Evolutionary conservation across 2,888 invertebrate genomes (phyloP).

Genomic region (Lycophotia porphyrea): DNA sequence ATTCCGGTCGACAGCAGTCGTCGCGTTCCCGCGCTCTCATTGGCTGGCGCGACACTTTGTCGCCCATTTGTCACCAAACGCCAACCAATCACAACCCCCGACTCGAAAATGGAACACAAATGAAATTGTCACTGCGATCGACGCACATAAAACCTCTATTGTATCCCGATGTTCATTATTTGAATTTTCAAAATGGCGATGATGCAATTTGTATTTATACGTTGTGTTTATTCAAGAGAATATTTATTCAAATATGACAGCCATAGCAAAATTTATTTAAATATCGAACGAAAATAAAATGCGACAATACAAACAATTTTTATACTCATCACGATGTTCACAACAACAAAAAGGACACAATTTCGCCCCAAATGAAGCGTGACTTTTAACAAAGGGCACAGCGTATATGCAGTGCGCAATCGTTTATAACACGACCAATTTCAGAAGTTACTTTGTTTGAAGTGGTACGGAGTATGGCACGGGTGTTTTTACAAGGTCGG

Average conservation of each 20-base stretch:
- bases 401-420: conserved; percentile 79
- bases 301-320: conserved; percentile 82
- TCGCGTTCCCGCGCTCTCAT: conserved; percentile 71
- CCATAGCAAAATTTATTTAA: conserved; percentile 61
- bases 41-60: conserved; percentile 82
- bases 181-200: conserved; percentile 67
- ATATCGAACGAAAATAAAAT: conserved; percentile 63
- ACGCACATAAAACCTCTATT: conserved; percentile 73
- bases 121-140: conserved; percentile 83
- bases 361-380: conserved; percentile 88
- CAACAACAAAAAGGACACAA: conserved; percentile 89
- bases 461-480: conserved; percentile 40
- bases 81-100: conserved; percentile 79
- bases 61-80: conserved; percentile 89
- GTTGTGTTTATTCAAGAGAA: conserved; percentile 28
- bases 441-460: conserved; percentile 55
- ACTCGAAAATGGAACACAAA: conserved; percentile 81
- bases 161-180: conserved; percentile 47
- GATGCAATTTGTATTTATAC: conserved; percentile 11
- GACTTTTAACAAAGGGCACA: conserved; percentile 87
- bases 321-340: conserved; percentile 85
- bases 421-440: conserved; percentile 77
- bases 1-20: conserved; percentile 70
- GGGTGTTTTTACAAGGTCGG: conserved; percentile 70
- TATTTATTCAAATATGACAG: conserved; percentile 67